phyloP scores from a whole-genome alignment of 1,140 invertebrate species.

The Drosophila athabasca region DNA sequence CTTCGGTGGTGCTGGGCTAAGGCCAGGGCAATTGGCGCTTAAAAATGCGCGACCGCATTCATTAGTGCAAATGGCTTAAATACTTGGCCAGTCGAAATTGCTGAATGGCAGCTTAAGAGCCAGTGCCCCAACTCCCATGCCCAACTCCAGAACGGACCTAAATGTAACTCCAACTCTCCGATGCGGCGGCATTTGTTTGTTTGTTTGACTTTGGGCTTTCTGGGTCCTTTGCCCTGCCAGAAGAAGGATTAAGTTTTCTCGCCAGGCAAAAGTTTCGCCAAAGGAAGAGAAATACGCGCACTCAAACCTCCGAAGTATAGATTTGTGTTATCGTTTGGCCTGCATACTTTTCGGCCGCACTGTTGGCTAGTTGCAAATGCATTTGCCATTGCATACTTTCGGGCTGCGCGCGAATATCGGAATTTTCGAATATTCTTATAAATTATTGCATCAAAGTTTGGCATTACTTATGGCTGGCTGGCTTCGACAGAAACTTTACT shows the following conservation, averaged over 20 bases:
- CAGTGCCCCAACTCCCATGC: background rate
- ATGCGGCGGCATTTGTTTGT: conserved; percentile 58
- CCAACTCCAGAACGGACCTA: background rate
- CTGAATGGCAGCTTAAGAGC: conserved; percentile 66
- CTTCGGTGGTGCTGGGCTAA: no score
- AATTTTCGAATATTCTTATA: conserved; percentile 59
- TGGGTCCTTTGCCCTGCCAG: conserved; percentile 1
- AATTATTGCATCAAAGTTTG: conserved; percentile 59
- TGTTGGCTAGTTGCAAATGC: conserved; percentile 44
- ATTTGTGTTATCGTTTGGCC: conserved; percentile 27
- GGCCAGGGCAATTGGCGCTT: conserved; percentile 35
- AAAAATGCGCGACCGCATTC: conserved; percentile 82
- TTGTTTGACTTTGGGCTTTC: conserved; percentile 74
- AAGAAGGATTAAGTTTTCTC: conserved; percentile 71
- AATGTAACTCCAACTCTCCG: conserved; percentile 1
- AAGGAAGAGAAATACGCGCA: no score
- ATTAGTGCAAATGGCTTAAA: conserved; percentile 82
- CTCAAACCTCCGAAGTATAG: background rate
- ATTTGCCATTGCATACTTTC: conserved; percentile 72
- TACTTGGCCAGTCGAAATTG: conserved; percentile 70
- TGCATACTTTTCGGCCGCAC: conserved; percentile 40
- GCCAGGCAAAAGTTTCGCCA: conserved; percentile 38
- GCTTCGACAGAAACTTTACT: conserved; percentile 26
- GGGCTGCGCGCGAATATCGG: conserved; percentile 38
- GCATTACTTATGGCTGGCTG: conserved; percentile 46